Percentiles rank a stretch among this genome's conserved stretches.
phyloP scores from a whole-genome alignment of 2,113 vertebrate species.

The Pseudopipra pipra region DNA sequence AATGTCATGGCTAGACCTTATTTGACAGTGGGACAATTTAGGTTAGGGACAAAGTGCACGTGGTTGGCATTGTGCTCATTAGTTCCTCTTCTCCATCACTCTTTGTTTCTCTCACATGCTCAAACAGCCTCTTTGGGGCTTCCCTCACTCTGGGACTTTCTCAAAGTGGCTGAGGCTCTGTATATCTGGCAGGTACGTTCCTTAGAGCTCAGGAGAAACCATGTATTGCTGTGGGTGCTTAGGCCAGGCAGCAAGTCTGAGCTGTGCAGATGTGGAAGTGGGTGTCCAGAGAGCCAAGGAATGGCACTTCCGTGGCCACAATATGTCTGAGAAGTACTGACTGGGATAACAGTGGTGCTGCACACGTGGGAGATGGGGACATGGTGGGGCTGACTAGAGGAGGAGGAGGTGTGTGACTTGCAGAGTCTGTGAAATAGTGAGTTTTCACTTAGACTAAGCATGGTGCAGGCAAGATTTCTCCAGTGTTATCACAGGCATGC shows the following conservation, averaged over 20 bases:
- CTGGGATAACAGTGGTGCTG: not conserved
- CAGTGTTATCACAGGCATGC: not conserved
- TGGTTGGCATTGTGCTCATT: not conserved
- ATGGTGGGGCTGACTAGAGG: not conserved
- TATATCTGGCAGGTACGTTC: fast-evolving
- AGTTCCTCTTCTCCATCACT: not conserved
- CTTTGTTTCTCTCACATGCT: not conserved
- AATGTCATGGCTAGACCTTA: not conserved
- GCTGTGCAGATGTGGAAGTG: not conserved
- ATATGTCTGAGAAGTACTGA: not conserved
- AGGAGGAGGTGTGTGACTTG: not conserved
- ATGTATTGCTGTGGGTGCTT: not conserved
- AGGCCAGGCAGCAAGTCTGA: not conserved
- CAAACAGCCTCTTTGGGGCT: not conserved
- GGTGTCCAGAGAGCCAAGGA: not conserved
- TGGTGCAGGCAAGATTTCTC: not conserved
- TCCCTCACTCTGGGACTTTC: not conserved
- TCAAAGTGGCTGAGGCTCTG: not conserved
- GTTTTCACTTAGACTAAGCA: not conserved
- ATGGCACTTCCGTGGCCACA: not conserved
- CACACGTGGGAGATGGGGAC: not conserved
- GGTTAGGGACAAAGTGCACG: not conserved
- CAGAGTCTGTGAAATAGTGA: not conserved
- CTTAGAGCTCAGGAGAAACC: not conserved
- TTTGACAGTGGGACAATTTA: not conserved